Evolutionary conservation across 2,113 vertebrate genomes (phyloP), one percentile per base, ranked within the genome.

Genomic region (Delphinus delphis): DNA sequence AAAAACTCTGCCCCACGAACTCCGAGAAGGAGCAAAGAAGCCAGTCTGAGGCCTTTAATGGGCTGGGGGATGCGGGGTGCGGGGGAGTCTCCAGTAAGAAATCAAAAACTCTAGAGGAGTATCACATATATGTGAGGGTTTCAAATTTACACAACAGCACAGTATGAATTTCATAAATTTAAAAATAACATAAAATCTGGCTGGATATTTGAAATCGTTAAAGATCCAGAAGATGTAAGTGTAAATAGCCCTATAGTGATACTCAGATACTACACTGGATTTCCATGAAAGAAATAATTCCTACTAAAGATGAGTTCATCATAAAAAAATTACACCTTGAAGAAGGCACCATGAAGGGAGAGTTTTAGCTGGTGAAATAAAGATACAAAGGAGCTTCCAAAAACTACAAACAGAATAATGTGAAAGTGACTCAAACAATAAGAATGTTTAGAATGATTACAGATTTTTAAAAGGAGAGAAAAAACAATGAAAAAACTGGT

Each of bases 131-230:
- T 33, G 15, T 50, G 20, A 83, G 11, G 13, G 4, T 36, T 92
- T 81, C 73, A 92, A 44, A 90, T 87, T 67, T 94, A 86, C 21
- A 89, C 18, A 70, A 8, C 0, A 86, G 5, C 2, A 79, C 8
- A 36, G 17, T 62, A 1, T 82, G n/a, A 62, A 92, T 13, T 91
- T 23, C 13, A 63, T 90, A 62, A 77, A 73, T 80, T 62, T 26
- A 58, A 86, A 93, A 89, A 41, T 47, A 65, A 84, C 18, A 77
- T 62, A 87, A 80, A 95, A 93, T 53, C 21, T 73, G 53, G 20
- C 38, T 93, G 38, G 25, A 70, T 5, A 15, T 73, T 68, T 93
- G 63, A 95, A 93, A 95, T 88, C 21, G 11, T 85, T 81, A 76
- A 94, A 65, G 53, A 86, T 71, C 25, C 20, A 92, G 67, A 84